These are phyloP conservation scores for Craseonycteris thonglongyai DNA, from an alignment of 2,113 vertebrate species.

Conservation along the genomic window DNA sequence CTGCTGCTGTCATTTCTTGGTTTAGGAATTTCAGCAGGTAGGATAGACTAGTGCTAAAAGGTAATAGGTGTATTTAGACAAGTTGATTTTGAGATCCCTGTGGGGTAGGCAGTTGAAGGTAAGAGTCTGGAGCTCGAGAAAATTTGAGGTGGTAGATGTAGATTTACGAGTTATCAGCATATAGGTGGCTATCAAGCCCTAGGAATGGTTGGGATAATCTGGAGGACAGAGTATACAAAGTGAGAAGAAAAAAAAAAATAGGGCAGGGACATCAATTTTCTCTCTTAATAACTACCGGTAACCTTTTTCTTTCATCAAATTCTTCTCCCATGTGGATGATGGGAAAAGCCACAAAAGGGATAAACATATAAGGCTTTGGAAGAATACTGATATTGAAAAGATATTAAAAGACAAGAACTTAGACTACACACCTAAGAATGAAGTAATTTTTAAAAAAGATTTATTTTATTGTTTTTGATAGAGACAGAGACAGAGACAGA, in stretches of 20 bases:
- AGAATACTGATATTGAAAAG: neutral
- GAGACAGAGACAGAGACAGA: too few species aligned
- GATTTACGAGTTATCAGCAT: neutral
- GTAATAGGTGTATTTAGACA: neutral
- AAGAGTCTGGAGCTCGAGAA: neutral
- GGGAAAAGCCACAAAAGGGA: neutral
- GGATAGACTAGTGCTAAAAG: neutral
- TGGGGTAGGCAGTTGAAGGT: neutral
- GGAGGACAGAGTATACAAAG: neutral
- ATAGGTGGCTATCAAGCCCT: neutral
- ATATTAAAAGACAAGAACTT: neutral
- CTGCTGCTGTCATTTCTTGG: neutral
- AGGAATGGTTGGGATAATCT: neutral
- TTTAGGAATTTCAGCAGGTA: neutral
- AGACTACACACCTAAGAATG: neutral
- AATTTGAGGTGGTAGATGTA: neutral
- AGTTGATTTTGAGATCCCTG: neutral
- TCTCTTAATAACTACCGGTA: neutral
- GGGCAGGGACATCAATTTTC: neutral
- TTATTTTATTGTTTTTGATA: too few species aligned
- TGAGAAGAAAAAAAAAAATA: neutral
- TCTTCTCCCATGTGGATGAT: neutral
- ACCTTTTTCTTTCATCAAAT: neutral
- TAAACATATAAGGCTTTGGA: neutral
- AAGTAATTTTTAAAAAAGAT: too few species aligned